These are phyloP conservation scores for Minunthozetes semirufus DNA, from an alignment of 2,888 invertebrate species.

Conservation along the genomic window DNA sequence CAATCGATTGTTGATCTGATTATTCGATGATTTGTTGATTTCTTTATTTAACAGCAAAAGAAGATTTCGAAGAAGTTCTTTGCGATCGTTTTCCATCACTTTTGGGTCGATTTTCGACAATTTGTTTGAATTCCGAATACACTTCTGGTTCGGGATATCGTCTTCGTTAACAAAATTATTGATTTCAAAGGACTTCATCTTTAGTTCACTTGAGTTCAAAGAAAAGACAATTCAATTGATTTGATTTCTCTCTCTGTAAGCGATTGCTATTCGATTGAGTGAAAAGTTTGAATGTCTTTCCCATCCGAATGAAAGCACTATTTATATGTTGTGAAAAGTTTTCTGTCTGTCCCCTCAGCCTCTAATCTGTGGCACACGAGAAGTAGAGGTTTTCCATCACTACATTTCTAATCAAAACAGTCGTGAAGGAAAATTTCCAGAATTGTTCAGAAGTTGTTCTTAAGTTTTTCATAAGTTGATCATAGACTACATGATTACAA, in stretches of 20 bases:
- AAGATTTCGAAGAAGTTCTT: slow-evolving; percentile 4
- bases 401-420: too few species aligned
- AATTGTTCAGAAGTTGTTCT: too few species aligned
- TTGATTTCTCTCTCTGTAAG: background rate
- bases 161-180: slow-evolving; percentile 14
- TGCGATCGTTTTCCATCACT: background rate
- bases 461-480: too few species aligned
- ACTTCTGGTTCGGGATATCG: slow-evolving; percentile 1
- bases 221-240: too few species aligned
- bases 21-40: background rate
- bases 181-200: background rate
- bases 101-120: background rate
- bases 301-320: background rate
- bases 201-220: background rate
- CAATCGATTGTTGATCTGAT: background rate
- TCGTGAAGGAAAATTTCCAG: too few species aligned
- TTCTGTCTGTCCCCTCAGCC: too few species aligned
- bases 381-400: too few species aligned
- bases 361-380: too few species aligned
- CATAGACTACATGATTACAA: too few species aligned
- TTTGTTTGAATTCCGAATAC: background rate
- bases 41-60: background rate
- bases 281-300: background rate
- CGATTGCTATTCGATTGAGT: background rate
- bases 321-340: background rate